Percentiles rank a stretch among this genome's conserved stretches.
These are phyloP conservation scores for Petrolisthes manimaculis DNA, from an alignment of 2,888 invertebrate genomes.

Conservation along the genomic window DNA sequence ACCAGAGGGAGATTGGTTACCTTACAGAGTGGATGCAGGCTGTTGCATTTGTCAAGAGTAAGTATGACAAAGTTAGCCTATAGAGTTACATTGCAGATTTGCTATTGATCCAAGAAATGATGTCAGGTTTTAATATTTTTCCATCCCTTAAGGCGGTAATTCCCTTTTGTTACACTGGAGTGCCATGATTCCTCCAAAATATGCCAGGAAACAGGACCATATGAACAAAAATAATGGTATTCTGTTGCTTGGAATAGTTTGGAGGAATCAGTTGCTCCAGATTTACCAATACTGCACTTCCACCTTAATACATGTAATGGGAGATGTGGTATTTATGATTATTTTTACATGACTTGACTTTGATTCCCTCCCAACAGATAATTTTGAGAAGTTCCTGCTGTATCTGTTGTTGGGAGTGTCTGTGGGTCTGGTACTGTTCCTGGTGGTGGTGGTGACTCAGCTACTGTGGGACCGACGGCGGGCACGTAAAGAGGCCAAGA, in stretches of 20 bases:
- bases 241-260: too few relatives aligned
- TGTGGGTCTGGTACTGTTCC: conserved; percentile 79
- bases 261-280: too few relatives aligned
- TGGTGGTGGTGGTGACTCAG: conserved; percentile 80
- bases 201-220: too few relatives aligned
- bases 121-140: too few relatives aligned
- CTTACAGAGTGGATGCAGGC: conserved; percentile 63
- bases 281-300: too few relatives aligned
- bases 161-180: too few relatives aligned
- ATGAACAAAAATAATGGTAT: too few relatives aligned
- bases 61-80: conserved; percentile 6
- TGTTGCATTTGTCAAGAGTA: conserved; percentile 56
- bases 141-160: too few relatives aligned
- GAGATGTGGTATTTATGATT: not conserved
- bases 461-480: conserved; percentile 79
- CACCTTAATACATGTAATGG: too few relatives aligned
- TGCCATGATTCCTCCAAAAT: too few relatives aligned
- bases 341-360: not conserved
- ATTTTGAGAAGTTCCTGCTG: conserved; percentile 84
- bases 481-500: conserved; percentile 71
- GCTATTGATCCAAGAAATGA: too few relatives aligned
- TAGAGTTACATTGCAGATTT: not conserved
- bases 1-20: conserved; percentile 52
- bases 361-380: conserved; percentile 73
- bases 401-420: conserved; percentile 85